These are phyloP conservation scores for Enhydra lutris DNA, from an alignment of 2,113 vertebrate genomes.

Conservation along the genomic window DNA sequence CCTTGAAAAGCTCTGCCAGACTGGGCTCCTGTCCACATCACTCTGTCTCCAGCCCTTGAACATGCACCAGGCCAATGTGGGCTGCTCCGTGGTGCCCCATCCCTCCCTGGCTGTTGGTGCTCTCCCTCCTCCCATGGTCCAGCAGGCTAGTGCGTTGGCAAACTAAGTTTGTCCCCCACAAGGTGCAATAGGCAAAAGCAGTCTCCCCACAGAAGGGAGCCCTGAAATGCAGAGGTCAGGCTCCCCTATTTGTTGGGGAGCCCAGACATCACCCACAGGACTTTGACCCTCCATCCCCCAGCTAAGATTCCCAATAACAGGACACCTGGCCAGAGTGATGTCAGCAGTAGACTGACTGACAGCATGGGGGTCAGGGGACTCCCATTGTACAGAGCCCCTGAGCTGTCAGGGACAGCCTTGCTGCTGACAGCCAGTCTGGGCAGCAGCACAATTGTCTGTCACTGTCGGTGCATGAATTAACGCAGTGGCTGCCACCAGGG, in stretches of 20 bases:
- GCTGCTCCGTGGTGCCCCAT: rapidly evolving
- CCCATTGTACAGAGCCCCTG: rapidly evolving
- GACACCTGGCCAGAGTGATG: background rate
- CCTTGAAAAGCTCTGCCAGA: background rate
- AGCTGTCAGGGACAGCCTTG: too few relatives aligned
- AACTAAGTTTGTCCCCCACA: background rate
- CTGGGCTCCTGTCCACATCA: rapidly evolving
- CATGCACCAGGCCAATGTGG: background rate
- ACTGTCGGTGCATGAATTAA: background rate
- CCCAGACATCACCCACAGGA: background rate
- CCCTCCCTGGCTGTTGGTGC: background rate
- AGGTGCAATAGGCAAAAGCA: background rate
- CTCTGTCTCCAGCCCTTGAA: background rate
- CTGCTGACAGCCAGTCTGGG: background rate
- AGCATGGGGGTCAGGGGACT: background rate
- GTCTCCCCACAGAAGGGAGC: background rate
- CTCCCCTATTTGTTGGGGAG: background rate
- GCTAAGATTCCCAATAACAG: background rate
- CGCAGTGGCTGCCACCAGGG: background rate
- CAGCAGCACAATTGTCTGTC: rapidly evolving
- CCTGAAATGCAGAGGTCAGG: background rate
- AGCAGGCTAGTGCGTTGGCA: background rate
- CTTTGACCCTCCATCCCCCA: background rate
- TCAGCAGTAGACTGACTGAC: background rate
- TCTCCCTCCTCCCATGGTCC: background rate